Conservation (phyloP, 1,140 invertebrate genomes). For the Phocides pigmalion region DNA sequence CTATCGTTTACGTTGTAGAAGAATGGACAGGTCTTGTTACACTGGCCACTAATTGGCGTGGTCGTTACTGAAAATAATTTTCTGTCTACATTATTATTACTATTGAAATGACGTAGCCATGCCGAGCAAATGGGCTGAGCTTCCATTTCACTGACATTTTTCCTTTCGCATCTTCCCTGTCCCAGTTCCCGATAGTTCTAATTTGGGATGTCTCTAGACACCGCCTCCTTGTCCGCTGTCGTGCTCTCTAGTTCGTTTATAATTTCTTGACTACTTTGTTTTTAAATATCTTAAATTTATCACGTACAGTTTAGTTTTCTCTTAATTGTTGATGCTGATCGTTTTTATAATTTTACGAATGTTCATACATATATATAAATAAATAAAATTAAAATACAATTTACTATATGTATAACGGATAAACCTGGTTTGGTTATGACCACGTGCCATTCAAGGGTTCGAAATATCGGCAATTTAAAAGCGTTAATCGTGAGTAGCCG, state of each 20-base stretch:
- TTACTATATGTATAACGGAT: too few species aligned
- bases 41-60: not conserved
- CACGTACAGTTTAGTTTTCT: not conserved
- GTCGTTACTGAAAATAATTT: slow-evolving; percentile 7
- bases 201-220: slow-evolving; percentile 23
- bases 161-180: slow-evolving; percentile 21
- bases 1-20: too few species aligned
- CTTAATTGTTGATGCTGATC: too few species aligned
- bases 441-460: too few species aligned
- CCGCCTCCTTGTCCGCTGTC: slow-evolving; percentile 1
- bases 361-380: too few species aligned
- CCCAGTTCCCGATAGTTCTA: slow-evolving; percentile 17
- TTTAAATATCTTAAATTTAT: slow-evolving; percentile 4
- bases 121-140: not conserved
- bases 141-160: slow-evolving; percentile 5
- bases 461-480: too few species aligned
- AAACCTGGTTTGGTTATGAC: too few species aligned
- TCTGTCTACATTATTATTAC: slow-evolving; percentile 27
- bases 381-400: too few species aligned
- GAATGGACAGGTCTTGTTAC: too few species aligned
- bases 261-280: slow-evolving; percentile 6
- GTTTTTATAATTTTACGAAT: too few species aligned
- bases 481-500: too few species aligned
- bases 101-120: not conserved
- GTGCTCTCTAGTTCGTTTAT: not conserved